These are phyloP conservation scores for Leucophora obtusa DNA, from an alignment of 2,888 invertebrate species.

Conservation along the genomic window DNA sequence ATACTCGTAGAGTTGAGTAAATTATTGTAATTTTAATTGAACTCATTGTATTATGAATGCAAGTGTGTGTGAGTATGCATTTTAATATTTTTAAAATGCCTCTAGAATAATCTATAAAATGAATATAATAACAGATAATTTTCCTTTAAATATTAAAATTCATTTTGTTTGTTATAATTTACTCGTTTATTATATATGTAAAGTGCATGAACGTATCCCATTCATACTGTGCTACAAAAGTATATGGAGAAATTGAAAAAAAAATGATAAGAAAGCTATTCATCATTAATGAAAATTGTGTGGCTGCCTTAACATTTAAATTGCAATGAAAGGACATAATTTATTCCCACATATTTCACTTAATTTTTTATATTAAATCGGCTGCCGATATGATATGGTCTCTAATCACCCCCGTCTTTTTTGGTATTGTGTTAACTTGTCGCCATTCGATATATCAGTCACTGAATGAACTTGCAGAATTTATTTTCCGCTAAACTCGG, in stretches of 20 bases:
- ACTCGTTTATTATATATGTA: conserved; percentile 3
- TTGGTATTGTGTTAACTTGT: too few relatives aligned
- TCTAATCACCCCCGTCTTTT: too few relatives aligned
- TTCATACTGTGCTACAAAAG: neutral
- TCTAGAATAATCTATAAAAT: conserved; percentile 54
- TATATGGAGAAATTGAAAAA: neutral
- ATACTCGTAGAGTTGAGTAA: conserved; percentile 59
- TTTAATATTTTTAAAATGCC: conserved; percentile 47
- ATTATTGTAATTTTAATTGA: conserved; percentile 65
- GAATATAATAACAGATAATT: conserved; percentile 60
- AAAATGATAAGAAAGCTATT: too few relatives aligned
- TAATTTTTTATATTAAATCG: too few relatives aligned
- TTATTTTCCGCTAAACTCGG: too few relatives aligned
- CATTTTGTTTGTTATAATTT: conserved; percentile 52
- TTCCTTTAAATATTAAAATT: conserved; percentile 53
- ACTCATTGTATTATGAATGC: conserved; percentile 34
- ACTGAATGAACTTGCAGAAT: too few relatives aligned
- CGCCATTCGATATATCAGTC: too few relatives aligned
- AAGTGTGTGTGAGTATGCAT: conserved; percentile 7
- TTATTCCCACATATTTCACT: too few relatives aligned
- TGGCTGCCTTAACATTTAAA: too few relatives aligned
- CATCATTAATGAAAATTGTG: too few relatives aligned
- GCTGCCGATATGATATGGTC: too few relatives aligned
- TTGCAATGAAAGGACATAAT: too few relatives aligned
- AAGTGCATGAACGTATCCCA: neutral